Percentiles rank a stretch among this genome's conserved stretches.
These are phyloP conservation scores for Brevipalpus yothersi DNA, from an alignment of 1,140 invertebrate genomes.

Conservation along the genomic window DNA sequence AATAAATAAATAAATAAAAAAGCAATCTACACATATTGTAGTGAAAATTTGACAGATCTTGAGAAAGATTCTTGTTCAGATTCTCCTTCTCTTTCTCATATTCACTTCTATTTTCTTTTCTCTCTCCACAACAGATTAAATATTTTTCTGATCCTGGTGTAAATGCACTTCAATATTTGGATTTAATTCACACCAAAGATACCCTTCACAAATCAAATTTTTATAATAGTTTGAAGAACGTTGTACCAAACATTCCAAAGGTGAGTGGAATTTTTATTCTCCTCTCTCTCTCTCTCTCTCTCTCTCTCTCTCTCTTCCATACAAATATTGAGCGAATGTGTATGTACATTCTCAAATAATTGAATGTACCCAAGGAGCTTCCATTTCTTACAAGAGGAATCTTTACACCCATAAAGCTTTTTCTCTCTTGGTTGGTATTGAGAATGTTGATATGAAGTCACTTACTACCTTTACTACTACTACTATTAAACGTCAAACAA, in stretches of 20 bases:
- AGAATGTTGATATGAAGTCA: no score
- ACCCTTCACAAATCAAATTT: slow-evolving; percentile 70
- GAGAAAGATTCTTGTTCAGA: slow-evolving; percentile 34
- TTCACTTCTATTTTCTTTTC: slow-evolving; percentile 41
- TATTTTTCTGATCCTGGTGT: slow-evolving; percentile 54
- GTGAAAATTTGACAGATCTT: slow-evolving; percentile 38
- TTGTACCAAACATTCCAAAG: slow-evolving; percentile 61
- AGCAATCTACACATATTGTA: slow-evolving; percentile 22
- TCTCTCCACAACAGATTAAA: slow-evolving; percentile 36
- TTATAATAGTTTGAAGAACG: slow-evolving; percentile 58
- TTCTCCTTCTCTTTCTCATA: slow-evolving; percentile 45
- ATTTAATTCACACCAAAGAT: slow-evolving; percentile 76
- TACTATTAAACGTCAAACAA: no score
- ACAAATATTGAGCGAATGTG: no score
- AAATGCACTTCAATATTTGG: slow-evolving; percentile 64
- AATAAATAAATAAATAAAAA: no score
- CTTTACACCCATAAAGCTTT: no score
- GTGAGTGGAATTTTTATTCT: slow-evolving; percentile 30
- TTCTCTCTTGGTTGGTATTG: no score
- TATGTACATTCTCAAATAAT: no score
- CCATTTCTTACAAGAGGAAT: no score
- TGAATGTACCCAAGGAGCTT: no score
- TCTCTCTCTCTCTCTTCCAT: background rate
- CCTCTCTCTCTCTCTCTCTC: background rate
- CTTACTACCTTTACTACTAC: no score